These are phyloP conservation scores for Prenolepis imparis DNA, from an alignment of 2,888 invertebrate genomes.

Conservation along the genomic window DNA sequence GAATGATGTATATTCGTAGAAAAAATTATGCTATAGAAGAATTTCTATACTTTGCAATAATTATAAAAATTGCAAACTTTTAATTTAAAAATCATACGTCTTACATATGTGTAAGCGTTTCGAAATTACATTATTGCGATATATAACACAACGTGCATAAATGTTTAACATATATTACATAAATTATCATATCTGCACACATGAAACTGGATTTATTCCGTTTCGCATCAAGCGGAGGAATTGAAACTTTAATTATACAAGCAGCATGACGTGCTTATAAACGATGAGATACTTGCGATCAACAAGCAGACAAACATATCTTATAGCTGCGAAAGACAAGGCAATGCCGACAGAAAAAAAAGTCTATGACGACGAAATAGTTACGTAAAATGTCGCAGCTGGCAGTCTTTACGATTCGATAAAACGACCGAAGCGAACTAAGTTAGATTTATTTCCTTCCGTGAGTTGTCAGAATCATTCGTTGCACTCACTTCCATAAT, in stretches of 20 bases:
- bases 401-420: conserved; percentile 57
- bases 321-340: conserved; percentile 63
- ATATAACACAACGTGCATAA: background rate
- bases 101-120: background rate
- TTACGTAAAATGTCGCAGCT: conserved; percentile 69
- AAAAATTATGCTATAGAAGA: background rate
- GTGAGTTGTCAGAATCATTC: conserved; percentile 58
- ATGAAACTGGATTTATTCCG: conserved; percentile 27
- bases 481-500: conserved; percentile 45
- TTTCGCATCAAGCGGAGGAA: conserved; percentile 11
- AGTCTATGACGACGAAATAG: conserved; percentile 55
- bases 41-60: background rate
- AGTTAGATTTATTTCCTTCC: conserved; percentile 57
- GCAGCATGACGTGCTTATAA: conserved; percentile 5
- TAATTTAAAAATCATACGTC: background rate
- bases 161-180: conserved; percentile 12
- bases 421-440: conserved; percentile 42
- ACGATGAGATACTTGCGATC: conserved; percentile 33
- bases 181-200: conserved; percentile 20
- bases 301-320: conserved; percentile 33
- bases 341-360: conserved; percentile 55
- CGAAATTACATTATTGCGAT: conserved; percentile 23
- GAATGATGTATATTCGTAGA: too few species aligned
- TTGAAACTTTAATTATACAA: conserved; percentile 39
- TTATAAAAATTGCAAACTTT: background rate